These are phyloP conservation scores for Struthio camelus DNA, from an alignment of 2,113 vertebrate genomes.

Conservation along the genomic window DNA sequence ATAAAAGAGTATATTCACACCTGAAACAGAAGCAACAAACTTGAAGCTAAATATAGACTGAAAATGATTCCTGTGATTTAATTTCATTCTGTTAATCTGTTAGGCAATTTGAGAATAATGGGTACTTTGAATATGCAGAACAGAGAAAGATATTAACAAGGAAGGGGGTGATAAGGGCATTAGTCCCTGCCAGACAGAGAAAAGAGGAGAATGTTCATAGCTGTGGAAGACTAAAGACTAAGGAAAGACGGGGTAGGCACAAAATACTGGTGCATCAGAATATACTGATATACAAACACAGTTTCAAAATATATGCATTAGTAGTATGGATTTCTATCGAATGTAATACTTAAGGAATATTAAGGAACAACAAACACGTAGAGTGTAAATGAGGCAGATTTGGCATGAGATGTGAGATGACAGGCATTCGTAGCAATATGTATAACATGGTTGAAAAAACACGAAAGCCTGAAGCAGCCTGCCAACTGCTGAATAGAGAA, in stretches of 20 bases:
- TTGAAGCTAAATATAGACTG: background rate
- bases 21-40: background rate
- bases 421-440: conserved; percentile 23
- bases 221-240: background rate
- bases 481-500: background rate
- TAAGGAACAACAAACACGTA: background rate
- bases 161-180: background rate
- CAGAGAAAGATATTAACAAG: background rate
- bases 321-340: background rate
- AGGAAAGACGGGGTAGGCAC: background rate
- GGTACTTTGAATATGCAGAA: background rate
- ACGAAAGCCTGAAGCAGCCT: conserved; percentile 33
- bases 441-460: background rate
- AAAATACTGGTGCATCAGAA: background rate
- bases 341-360: background rate
- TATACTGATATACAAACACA: background rate
- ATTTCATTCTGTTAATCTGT: background rate
- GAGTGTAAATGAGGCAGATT: conserved; percentile 21
- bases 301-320: background rate
- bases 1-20: background rate
- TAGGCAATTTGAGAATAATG: background rate
- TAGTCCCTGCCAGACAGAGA: background rate
- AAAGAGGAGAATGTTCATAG: background rate
- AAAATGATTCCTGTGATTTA: background rate
- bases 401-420: conserved; percentile 45